phyloP scores from a whole-genome alignment of 1,140 invertebrate species.

The Pantala flavescens region DNA sequence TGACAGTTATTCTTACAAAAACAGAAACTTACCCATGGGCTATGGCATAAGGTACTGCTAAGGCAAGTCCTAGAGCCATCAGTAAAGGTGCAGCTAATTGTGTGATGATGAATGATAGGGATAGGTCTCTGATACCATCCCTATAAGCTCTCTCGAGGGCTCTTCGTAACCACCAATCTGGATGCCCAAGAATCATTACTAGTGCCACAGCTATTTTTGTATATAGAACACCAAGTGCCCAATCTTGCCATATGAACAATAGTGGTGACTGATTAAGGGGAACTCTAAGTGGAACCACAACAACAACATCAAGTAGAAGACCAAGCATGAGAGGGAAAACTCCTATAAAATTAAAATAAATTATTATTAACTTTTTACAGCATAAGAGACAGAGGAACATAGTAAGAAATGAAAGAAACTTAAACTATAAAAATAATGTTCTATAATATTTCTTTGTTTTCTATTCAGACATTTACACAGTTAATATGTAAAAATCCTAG shows the following conservation, averaged over 20 bases:
- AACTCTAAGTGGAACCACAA: conserved; percentile 87
- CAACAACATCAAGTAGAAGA: conserved; percentile 77
- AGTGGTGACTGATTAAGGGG: conserved; percentile 89
- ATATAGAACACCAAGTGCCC: conserved; percentile 92
- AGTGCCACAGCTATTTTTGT: conserved; percentile 93
- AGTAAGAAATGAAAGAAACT: too few species aligned
- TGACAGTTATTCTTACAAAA: too few species aligned
- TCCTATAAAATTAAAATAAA: conserved; percentile 59
- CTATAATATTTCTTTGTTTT: too few species aligned
- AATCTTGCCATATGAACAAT: conserved; percentile 92
- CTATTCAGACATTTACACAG: too few species aligned
- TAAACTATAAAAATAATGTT: too few species aligned
- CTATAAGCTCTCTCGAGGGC: conserved; percentile 83
- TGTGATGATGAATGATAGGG: conserved; percentile 73
- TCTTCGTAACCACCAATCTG: conserved; percentile 84
- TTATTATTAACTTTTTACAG: too few species aligned
- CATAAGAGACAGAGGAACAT: too few species aligned
- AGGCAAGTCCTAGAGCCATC: conserved; percentile 69
- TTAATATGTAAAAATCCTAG: too few species aligned
- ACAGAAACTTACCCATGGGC: background rate
- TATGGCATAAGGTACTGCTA: conserved; percentile 82
- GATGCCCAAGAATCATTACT: conserved; percentile 86
- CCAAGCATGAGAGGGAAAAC: conserved; percentile 89
- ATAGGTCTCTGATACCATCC: conserved; percentile 87
- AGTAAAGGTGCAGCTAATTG: conserved; percentile 84